Percentiles rank a stretch among this genome's conserved stretches.
Conservation (phyloP, 2,113 vertebrate genomes). For the Pungitius pungitius region DNA sequence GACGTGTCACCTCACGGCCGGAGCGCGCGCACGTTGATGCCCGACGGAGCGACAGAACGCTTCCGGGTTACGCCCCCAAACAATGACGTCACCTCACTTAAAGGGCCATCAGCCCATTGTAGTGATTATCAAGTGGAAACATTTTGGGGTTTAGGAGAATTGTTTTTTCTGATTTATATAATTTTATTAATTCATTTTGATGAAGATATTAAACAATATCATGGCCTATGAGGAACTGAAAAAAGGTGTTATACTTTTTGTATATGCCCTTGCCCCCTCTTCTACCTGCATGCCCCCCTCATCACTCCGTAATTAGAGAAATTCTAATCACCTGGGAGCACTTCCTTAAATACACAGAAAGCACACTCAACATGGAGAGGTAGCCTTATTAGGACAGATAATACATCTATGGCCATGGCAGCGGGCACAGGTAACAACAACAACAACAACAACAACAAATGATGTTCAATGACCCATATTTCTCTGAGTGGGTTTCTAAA, state of each 20-base stretch:
- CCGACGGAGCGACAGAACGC: constrained; percentile 10
- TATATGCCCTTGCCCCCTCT: no score
- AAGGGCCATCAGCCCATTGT: constrained; percentile 37
- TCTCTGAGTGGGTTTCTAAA: not conserved
- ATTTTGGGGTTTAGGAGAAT: not conserved
- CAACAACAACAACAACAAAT: no score
- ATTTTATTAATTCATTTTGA: no score
- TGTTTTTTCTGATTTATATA: not conserved
- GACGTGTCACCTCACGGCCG: no score
- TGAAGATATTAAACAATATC: no score
- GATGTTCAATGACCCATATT: not conserved
- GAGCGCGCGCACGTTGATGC: constrained; percentile 23
- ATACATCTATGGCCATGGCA: constrained; percentile 26
- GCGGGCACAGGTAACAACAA: constrained; percentile 49
- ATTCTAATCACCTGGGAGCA: constrained; percentile 44
- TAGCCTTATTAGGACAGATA: not conserved
- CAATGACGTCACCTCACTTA: constrained; percentile 45
- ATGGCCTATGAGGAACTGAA: no score
- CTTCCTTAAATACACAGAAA: not conserved
- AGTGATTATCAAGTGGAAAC: not conserved
- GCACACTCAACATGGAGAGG: not conserved
- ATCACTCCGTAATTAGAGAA: no score
- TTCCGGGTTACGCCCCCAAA: constrained; percentile 73
- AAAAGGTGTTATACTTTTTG: no score
- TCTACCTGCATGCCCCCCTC: no score